Evolutionary conservation across 2,888 invertebrate genomes (phyloP), one percentile per base, ranked within the genome.

Genomic region (Dendrolimus houi): DNA sequence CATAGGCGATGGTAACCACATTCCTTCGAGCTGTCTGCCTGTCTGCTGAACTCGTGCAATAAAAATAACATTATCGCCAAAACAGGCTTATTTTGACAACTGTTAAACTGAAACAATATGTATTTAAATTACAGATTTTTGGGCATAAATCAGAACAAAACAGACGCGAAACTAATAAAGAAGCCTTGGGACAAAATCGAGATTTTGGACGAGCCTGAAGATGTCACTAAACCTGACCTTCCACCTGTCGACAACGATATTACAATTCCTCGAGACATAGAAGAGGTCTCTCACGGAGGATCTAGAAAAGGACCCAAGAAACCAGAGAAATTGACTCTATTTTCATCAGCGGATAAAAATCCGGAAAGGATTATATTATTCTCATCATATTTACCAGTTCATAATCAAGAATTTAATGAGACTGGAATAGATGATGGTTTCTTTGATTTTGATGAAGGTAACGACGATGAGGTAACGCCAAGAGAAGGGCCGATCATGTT

Each of bases 321-420:
- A 70, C 90, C 90, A 0, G 90, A 90, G 58, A 90, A 89, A 59
- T 66, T 88, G 6, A 78, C 74, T 0, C 60, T 87, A 0, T 86
- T 74, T 55, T 79, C 83, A 0, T 59, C 60, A 13, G 56, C 53
- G 14, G 55, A 67, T 53, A 57, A 61, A 13, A 86, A 84, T 68
- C 87, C 87, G 0, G 87, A 87, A 57, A 87, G 85, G 58, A 66
- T 87, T 2, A 78, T 73, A 0, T 58, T 86, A 0, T 85, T 74
- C 52, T 79, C 83, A 0, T 84, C 70, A 41, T 82, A 83, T 57
- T 63, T 84, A 52, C 83, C 83, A 2, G 54, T 62, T 0, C 0
- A 58, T 63, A 56, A 59, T 60, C 29, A 59, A 57, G 29, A 55
- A 8, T 54, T 58, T 8, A 69, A 70, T 54, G 67, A 72, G 29